Evolutionary conservation across 2,797 vertebrate species (phyloP).

Genomic region (Gephyroberyx darwinii): DNA sequence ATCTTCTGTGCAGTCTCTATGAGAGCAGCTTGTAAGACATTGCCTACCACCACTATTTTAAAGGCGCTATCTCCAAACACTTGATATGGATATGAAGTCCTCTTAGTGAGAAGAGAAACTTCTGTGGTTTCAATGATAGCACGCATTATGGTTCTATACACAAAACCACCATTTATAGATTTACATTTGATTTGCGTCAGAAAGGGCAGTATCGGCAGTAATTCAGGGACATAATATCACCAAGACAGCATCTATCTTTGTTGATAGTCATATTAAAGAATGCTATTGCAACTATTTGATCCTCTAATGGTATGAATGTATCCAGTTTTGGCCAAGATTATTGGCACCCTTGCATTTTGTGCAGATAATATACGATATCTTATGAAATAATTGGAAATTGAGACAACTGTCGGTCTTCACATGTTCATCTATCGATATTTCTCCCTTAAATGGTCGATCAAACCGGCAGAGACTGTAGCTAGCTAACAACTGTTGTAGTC

Average conservation of each 20-base stretch:
- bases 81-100: background rate
- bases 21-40: background rate
- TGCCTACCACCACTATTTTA: background rate
- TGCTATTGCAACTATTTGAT: background rate
- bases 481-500: no score
- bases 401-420: no score
- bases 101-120: background rate
- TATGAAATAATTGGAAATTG: no score
- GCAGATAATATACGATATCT: no score
- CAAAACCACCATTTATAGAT: background rate
- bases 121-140: background rate
- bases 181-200: background rate
- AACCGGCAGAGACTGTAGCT: no score
- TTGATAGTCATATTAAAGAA: conserved; percentile 7
- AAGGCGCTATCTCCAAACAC: background rate
- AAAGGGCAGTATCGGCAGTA: background rate
- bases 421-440: no score
- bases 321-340: no score
- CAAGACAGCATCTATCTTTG: conserved; percentile 7
- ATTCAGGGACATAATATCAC: no score
- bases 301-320: conserved; percentile 6
- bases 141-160: background rate
- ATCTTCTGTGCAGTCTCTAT: background rate
- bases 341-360: no score
- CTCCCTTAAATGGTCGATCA: no score